Evolutionary conservation across 1,140 invertebrate genomes (phyloP).

Genomic region (Drosophila pachea): DNA sequence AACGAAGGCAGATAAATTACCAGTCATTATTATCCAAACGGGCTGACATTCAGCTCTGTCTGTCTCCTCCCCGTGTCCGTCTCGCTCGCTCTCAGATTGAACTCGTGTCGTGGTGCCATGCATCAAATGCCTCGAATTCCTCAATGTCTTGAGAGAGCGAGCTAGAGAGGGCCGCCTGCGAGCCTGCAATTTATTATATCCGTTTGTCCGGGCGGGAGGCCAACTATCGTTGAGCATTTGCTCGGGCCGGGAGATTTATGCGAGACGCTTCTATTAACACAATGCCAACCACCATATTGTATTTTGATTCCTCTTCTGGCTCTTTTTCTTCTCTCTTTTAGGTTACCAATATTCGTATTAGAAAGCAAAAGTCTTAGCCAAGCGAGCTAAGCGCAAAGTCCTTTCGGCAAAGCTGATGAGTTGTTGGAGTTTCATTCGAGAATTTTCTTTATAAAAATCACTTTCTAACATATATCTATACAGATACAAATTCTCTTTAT

Average conservation of each 20-base stretch:
- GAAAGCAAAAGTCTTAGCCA: constrained; percentile 17
- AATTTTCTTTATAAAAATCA: too few relatives aligned
- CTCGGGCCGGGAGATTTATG: constrained; percentile 6
- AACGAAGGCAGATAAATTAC: constrained; percentile 76
- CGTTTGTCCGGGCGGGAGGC: constrained; percentile 23
- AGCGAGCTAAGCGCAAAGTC: constrained; percentile 45
- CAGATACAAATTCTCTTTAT: neutral
- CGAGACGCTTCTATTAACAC: neutral
- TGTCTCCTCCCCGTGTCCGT: neutral
- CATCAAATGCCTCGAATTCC: constrained; percentile 63
- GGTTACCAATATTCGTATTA: constrained; percentile 71
- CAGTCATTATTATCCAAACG: constrained; percentile 73
- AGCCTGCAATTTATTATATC: constrained; percentile 32
- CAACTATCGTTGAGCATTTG: constrained; percentile 17
- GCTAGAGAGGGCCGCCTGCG: neutral
- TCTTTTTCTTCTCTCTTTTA: constrained; percentile 61
- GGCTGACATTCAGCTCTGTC: constrained; percentile 45
- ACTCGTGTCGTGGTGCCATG: constrained; percentile 52
- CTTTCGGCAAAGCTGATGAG: constrained; percentile 44
- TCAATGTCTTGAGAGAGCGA: constrained; percentile 30
- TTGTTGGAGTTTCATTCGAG: constrained; percentile 25
- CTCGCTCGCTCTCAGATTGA: constrained; percentile 12
- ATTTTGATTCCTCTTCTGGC: constrained; percentile 37
- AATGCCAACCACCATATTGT: neutral
- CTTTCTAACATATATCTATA: neutral